These are phyloP conservation scores for Drosophila hydei DNA, from an alignment of 1,140 invertebrate species.

Conservation along the genomic window DNA sequence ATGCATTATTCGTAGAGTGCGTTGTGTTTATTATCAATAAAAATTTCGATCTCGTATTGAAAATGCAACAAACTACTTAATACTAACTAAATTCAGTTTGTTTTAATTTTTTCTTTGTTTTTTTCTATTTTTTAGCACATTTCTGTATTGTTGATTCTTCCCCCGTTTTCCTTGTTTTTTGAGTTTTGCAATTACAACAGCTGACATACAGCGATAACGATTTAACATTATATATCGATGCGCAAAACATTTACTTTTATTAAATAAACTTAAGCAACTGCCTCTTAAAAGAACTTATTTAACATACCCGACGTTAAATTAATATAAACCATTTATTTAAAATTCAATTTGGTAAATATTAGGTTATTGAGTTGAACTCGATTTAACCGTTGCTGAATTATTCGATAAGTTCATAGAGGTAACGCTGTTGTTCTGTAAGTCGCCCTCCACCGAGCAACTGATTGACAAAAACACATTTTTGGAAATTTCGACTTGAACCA, in stretches of 20 bases:
- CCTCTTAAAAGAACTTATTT: too few relatives aligned
- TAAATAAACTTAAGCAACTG: too few relatives aligned
- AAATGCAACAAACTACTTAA: neutral
- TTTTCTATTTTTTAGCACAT: neutral
- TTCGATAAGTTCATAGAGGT: neutral
- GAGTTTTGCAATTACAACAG: slow-evolving; percentile 11
- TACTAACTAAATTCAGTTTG: neutral
- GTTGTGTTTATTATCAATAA: neutral
- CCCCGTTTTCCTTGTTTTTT: slow-evolving; percentile 8
- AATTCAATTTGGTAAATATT: neutral
- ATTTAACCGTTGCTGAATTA: neutral
- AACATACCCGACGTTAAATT: too few relatives aligned
- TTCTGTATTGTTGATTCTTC: slow-evolving; percentile 5
- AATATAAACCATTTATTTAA: neutral
- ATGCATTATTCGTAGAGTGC: neutral
- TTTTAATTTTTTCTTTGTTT: neutral
- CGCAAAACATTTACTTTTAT: neutral
- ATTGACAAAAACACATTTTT: slow-evolving; percentile 31
- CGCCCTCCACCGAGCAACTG: neutral
- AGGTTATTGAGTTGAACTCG: neutral
- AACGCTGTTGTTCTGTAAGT: neutral
- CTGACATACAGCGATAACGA: slow-evolving; percentile 9
- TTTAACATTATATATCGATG: slow-evolving; percentile 1
- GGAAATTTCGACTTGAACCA: slow-evolving; percentile 1
- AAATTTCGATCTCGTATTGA: neutral